Evolutionary conservation across 2,888 invertebrate genomes (phyloP).

Genomic region (Scaeva pyrastri): DNA sequence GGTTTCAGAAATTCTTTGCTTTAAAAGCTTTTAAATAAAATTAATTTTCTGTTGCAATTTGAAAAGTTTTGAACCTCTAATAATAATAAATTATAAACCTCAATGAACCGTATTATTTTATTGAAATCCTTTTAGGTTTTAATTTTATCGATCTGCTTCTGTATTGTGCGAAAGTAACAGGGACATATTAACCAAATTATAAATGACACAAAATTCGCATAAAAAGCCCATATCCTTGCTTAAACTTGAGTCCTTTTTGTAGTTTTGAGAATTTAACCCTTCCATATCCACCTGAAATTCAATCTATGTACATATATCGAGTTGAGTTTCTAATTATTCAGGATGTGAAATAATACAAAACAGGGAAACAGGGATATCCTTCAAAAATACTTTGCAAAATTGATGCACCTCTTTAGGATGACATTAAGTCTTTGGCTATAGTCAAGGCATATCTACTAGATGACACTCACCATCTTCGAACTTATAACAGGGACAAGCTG

Average conservation of each 20-base stretch:
- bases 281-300: background rate
- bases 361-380: background rate
- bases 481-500: slow-evolving; percentile 95
- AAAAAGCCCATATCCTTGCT: background rate
- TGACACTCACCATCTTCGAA: slow-evolving; percentile 91
- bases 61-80: too few species aligned
- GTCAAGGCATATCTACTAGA: too few species aligned
- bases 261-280: background rate
- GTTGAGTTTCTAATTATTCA: too few species aligned
- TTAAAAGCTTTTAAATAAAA: too few species aligned
- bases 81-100: too few species aligned
- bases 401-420: background rate
- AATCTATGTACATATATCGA: too few species aligned
- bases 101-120: background rate
- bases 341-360: background rate
- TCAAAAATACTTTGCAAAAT: background rate
- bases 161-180: background rate
- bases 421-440: background rate
- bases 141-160: background rate
- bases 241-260: background rate
- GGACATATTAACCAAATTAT: slow-evolving; percentile 22
- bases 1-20: too few species aligned
- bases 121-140: background rate
- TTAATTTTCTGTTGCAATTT: too few species aligned
- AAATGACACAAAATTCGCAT: background rate